These are phyloP conservation scores for Salvator merianae DNA, from an alignment of 2,113 vertebrate genomes.

Conservation along the genomic window DNA sequence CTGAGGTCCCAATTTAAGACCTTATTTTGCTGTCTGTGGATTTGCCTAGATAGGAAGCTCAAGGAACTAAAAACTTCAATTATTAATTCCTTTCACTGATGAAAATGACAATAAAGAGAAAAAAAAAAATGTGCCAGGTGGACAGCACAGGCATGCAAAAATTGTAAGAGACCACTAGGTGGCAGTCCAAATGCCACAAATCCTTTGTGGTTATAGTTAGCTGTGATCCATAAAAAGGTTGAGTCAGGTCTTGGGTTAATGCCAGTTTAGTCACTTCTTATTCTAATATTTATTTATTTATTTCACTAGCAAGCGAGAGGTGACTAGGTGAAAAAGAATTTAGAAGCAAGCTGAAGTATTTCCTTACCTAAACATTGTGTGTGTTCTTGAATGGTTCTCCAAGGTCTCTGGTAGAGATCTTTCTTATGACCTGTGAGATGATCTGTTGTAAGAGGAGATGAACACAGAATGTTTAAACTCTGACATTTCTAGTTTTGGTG, in stretches of 20 bases:
- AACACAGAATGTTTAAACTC: too few relatives aligned
- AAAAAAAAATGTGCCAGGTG: neutral
- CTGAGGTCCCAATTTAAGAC: constrained; percentile 14
- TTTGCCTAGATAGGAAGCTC: neutral
- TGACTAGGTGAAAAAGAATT: neutral
- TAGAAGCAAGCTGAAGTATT: neutral
- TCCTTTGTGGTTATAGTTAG: neutral
- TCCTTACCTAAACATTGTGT: neutral
- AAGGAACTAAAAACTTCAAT: neutral
- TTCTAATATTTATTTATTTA: neutral
- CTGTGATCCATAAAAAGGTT: neutral
- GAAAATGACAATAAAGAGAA: neutral
- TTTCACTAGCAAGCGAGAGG: neutral
- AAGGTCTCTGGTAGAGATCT: neutral
- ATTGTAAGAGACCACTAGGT: neutral
- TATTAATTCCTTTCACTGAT: neutral
- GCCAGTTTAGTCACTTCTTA: neutral
- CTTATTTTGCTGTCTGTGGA: neutral
- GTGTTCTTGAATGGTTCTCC: neutral
- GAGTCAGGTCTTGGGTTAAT: neutral
- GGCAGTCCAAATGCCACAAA: neutral
- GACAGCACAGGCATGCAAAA: neutral
- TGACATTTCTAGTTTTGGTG: too few relatives aligned
- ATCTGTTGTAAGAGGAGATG: too few relatives aligned
- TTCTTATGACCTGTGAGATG: neutral